These are phyloP conservation scores for Gasteruption jaculator DNA, from an alignment of 2,888 invertebrate genomes.

Conservation along the genomic window DNA sequence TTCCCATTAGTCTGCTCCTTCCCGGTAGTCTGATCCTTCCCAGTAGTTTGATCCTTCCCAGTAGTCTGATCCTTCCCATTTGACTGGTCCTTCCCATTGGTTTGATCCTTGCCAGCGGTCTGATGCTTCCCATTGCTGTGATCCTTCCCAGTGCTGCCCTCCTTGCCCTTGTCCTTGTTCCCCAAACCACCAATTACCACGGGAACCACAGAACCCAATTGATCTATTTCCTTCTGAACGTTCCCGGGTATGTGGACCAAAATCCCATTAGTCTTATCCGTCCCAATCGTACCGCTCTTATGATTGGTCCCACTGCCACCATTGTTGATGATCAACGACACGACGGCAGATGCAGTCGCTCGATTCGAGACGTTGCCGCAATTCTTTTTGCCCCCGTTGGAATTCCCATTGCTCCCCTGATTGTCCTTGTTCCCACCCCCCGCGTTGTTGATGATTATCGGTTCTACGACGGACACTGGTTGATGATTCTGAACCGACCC, in stretches of 20 bases:
- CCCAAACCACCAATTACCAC: no score
- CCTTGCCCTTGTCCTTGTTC: conserved; percentile 3
- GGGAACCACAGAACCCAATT: neutral
- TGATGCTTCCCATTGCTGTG: conserved; percentile 7
- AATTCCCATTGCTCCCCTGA: conserved; percentile 10
- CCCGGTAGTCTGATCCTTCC: neutral
- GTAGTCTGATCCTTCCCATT: no score
- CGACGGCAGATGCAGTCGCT: neutral
- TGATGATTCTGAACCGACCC: conserved; percentile 7
- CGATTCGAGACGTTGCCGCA: no score
- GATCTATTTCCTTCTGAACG: neutral
- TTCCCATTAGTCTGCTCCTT: neutral
- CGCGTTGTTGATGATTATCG: conserved; percentile 2
- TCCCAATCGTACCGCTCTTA: conserved; percentile 15
- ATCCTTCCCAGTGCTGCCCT: conserved; percentile 8
- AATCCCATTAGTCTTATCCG: conserved; percentile 17
- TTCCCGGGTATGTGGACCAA: conserved; percentile 14
- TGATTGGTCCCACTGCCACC: conserved; percentile 12
- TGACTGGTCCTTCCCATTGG: no score
- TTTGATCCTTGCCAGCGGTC: no score
- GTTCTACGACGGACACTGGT: neutral
- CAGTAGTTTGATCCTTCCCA: neutral
- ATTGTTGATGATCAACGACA: conserved; percentile 15
- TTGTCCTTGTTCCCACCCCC: conserved; percentile 13
- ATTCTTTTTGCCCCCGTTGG: neutral